A percentile compares a stretch with the other conserved stretches of the same genome.
phyloP scores from a whole-genome alignment of 2,797 vertebrate genomes.

The Gymnocypris eckloni region DNA sequence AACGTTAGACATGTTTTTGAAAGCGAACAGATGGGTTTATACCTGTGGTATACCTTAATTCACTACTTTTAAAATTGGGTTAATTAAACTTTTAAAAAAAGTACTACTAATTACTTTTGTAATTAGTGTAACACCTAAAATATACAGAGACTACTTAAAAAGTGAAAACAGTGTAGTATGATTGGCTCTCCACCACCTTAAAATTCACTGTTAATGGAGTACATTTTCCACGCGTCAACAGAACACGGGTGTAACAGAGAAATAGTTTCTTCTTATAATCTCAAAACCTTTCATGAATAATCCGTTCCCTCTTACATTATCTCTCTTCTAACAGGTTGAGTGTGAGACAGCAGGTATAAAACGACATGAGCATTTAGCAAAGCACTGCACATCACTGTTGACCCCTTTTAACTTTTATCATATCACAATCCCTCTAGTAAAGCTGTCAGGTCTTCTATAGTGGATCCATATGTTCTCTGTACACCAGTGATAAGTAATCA shows the following conservation, averaged over 20 bases:
- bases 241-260: not conserved
- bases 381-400: conserved; percentile 22
- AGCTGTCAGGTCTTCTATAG: conserved; percentile 32
- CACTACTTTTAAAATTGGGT: not conserved
- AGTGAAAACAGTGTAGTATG: not conserved
- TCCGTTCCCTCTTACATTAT: conserved; percentile 20
- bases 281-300: conserved; percentile 45
- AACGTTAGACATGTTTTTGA: not conserved
- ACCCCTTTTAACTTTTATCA: conserved; percentile 51
- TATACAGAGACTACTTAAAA: not conserved
- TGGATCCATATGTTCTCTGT: conserved; percentile 19
- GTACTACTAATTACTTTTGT: too few relatives aligned
- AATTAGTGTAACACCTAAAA: not conserved
- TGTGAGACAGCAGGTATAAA: conserved; percentile 26
- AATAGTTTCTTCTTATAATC: not conserved
- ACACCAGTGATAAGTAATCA: not conserved
- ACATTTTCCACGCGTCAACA: conserved; percentile 17
- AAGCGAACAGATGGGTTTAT: not conserved
- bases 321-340: conserved; percentile 17
- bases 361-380: conserved; percentile 40
- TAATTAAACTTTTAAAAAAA: too few relatives aligned
- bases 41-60: not conserved
- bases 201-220: not conserved
- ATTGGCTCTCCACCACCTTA: not conserved
- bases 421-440: conserved; percentile 25